Evolutionary conservation across 1,140 invertebrate genomes (phyloP).

Genomic region (Anastatus disparis): DNA sequence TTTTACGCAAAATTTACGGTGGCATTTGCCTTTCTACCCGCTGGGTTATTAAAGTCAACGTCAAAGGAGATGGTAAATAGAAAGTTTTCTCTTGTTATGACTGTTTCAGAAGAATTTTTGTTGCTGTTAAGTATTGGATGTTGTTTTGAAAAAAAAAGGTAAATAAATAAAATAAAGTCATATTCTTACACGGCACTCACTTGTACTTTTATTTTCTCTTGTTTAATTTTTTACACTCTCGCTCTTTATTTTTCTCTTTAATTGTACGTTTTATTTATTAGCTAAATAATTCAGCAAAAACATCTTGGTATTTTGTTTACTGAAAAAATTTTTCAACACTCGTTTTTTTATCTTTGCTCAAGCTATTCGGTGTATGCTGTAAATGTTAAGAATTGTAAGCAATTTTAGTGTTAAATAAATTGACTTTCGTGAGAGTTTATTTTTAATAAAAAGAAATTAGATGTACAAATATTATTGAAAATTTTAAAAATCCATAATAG

Average conservation of each 20-base stretch:
- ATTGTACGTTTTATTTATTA: not conserved
- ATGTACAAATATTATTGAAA: no score
- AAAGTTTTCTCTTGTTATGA: slow-evolving; percentile 25
- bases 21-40: slow-evolving; percentile 6
- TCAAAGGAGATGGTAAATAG: slow-evolving; percentile 17
- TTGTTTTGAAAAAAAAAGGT: no score
- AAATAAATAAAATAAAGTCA: no score
- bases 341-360: no score
- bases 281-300: not conserved
- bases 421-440: no score
- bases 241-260: not conserved
- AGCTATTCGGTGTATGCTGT: no score
- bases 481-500: no score
- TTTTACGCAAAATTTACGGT: slow-evolving; percentile 1
- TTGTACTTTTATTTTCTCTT: not conserved
- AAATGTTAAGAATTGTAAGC: no score
- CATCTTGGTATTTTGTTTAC: not conserved
- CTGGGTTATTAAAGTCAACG: slow-evolving; percentile 8
- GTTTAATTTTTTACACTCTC: not conserved
- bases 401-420: no score
- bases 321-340: no score
- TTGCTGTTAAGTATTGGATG: not conserved
- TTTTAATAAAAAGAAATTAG: no score
- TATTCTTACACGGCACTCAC: not conserved
- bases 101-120: not conserved